These are phyloP conservation scores for Ctenicera cuprea DNA, from an alignment of 2,888 invertebrate species.

Conservation along the genomic window DNA sequence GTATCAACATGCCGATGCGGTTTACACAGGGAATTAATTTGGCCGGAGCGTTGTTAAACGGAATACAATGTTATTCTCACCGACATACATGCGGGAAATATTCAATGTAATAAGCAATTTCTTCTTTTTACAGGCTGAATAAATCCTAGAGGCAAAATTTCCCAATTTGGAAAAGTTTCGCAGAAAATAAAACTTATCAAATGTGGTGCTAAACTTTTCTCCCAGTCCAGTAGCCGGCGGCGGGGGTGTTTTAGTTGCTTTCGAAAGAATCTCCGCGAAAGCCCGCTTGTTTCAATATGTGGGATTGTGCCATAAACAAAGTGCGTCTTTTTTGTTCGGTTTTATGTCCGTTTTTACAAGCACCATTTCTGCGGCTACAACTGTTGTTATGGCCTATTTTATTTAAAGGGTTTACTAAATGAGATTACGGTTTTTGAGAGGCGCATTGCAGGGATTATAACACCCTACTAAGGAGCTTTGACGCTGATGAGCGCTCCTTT, in stretches of 20 bases:
- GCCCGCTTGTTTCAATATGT: constrained; percentile 27
- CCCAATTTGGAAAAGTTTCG: constrained; percentile 9
- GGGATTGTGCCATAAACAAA: constrained; percentile 44
- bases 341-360: constrained; percentile 52
- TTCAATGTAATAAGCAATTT: neutral
- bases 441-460: constrained; percentile 51
- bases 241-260: neutral
- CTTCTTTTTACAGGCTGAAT: neutral
- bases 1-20: constrained; percentile 33
- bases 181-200: neutral
- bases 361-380: constrained; percentile 47
- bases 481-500: constrained; percentile 46
- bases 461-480: constrained; percentile 52
- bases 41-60: neutral
- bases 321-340: constrained; percentile 45
- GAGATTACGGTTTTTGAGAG: constrained; percentile 51
- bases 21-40: constrained; percentile 27
- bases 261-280: constrained; percentile 8
- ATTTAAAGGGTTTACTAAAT: constrained; percentile 52
- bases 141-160: constrained; percentile 3
- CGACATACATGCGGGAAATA: neutral
- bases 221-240: neutral
- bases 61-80: constrained; percentile 7
- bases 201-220: constrained; percentile 6
- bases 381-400: constrained; percentile 50